Conservation (phyloP, 2,797 vertebrate species). For the Enteromius afrohamiltoni region DNA sequence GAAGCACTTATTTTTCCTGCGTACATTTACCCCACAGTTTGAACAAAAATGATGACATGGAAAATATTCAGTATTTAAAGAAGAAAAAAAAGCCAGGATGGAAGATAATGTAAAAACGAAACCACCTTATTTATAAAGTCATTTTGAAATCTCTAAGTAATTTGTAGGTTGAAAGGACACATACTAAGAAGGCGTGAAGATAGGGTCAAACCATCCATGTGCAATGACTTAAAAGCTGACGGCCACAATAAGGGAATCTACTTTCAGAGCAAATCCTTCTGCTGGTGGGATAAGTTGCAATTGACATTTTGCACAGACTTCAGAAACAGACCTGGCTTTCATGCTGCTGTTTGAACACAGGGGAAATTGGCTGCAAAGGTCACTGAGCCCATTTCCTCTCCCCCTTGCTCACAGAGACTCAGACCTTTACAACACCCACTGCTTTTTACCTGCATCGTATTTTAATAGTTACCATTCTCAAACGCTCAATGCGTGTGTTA, state of each 20-base stretch:
- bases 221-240: constrained; percentile 69
- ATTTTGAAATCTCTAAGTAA: not conserved
- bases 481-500: constrained; percentile 68
- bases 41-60: constrained; percentile 2
- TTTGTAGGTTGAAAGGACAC: not conserved
- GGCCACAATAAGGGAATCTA: constrained; percentile 70
- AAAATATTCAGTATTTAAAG: not conserved
- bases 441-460: constrained; percentile 73
- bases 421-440: constrained; percentile 71
- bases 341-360: constrained; percentile 84
- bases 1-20: not conserved
- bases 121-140: not conserved
- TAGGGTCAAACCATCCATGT: constrained; percentile 72
- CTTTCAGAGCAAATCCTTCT: constrained; percentile 80
- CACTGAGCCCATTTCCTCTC: constrained; percentile 84
- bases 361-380: constrained; percentile 84
- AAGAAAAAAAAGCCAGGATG: not conserved
- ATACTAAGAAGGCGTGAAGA: constrained; percentile 42
- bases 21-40: not conserved
- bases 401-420: constrained; percentile 68
- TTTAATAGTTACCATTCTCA: constrained; percentile 72
- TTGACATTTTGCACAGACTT: constrained; percentile 84
- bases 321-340: constrained; percentile 85
- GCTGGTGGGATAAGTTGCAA: constrained; percentile 84
- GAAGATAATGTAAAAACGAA: not conserved